These are phyloP conservation scores for Columba livia DNA, from an alignment of 2,113 vertebrate genomes.

Conservation along the genomic window DNA sequence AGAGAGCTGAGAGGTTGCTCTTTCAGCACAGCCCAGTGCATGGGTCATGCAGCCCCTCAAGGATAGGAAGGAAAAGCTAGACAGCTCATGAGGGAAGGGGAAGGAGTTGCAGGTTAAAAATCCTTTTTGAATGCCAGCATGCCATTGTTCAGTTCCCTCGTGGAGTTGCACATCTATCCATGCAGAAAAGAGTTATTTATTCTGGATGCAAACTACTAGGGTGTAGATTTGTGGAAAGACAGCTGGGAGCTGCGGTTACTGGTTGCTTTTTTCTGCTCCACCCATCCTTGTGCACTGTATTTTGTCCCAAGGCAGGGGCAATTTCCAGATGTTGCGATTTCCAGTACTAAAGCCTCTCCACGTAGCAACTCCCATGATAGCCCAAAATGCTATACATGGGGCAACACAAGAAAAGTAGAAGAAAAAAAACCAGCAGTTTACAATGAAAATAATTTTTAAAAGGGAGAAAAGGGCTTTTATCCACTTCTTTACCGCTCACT, in stretches of 20 bases:
- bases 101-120: neutral
- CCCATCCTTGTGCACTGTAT: neutral
- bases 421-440: neutral
- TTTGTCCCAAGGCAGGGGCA: neutral
- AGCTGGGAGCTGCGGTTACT: neutral
- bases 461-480: neutral
- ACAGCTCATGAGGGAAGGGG: neutral
- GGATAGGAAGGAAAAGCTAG: neutral
- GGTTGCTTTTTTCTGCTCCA: neutral
- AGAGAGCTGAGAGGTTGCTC: neutral
- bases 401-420: neutral
- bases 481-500: too few species aligned
- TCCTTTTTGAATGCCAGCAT: neutral
- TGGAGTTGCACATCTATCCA: rapidly evolving
- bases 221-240: neutral
- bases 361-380: neutral
- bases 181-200: neutral
- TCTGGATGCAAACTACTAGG: neutral
- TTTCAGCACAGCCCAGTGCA: neutral
- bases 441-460: neutral
- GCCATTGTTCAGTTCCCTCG: neutral
- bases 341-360: neutral
- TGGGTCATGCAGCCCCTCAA: neutral
- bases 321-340: neutral
- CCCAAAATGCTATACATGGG: neutral